These are phyloP conservation scores for Esox masquinongy DNA, from an alignment of 2,797 vertebrate genomes.

Conservation along the genomic window DNA sequence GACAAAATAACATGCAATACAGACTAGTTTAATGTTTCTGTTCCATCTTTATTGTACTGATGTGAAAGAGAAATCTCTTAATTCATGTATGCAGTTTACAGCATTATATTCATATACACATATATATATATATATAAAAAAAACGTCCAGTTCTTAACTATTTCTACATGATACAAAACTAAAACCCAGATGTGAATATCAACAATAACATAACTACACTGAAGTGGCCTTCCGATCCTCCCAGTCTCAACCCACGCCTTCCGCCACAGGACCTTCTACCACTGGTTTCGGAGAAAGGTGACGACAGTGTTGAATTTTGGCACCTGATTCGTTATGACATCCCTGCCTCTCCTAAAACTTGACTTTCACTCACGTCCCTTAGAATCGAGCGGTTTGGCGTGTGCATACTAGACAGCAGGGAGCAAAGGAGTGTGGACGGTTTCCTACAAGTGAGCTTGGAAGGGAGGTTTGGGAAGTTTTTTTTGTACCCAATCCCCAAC, in stretches of 20 bases:
- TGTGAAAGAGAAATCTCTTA: constrained; percentile 74
- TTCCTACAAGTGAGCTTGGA: not conserved
- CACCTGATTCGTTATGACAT: constrained; percentile 36
- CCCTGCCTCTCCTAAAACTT: not conserved
- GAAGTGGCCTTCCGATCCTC: constrained; percentile 70
- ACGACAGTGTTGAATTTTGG: constrained; percentile 50
- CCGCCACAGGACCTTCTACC: constrained; percentile 32
- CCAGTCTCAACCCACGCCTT: constrained; percentile 56
- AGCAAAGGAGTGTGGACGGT: not conserved
- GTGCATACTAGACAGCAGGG: not conserved
- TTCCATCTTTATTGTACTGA: constrained; percentile 67
- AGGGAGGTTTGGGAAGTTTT: too few relatives aligned
- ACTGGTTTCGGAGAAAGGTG: constrained; percentile 17
- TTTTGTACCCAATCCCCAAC: not conserved
- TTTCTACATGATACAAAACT: constrained; percentile 75
- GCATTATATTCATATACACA: constrained; percentile 71
- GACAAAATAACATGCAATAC: constrained; percentile 18
- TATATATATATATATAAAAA: constrained; percentile 44
- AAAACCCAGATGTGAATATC: constrained; percentile 68
- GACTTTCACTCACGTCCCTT: not conserved
- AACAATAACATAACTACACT: constrained; percentile 69
- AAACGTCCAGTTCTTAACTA: constrained; percentile 67
- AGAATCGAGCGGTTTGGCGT: not conserved
- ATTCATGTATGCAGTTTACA: constrained; percentile 74
- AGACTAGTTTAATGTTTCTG: constrained; percentile 49